Evolutionary conservation across 2,113 vertebrate genomes (phyloP).

Genomic region (Calidris pygmaea): DNA sequence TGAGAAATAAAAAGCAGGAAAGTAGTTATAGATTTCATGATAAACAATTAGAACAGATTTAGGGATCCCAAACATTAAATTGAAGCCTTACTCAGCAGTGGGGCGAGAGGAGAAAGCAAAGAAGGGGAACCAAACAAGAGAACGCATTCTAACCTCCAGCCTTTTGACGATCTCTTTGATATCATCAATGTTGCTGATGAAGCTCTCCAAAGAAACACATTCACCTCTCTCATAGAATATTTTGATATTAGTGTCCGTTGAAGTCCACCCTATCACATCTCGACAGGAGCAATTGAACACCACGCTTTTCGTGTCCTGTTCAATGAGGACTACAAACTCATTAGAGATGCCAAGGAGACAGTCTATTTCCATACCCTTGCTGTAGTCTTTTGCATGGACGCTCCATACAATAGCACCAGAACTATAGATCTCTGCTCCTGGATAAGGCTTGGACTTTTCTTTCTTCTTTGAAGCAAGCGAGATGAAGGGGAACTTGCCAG

Average conservation of each 20-base stretch:
- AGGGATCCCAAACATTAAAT: background rate
- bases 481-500: slow-evolving; percentile 94
- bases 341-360: slow-evolving; percentile 90
- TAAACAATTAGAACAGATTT: background rate
- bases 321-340: slow-evolving; percentile 90
- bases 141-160: slow-evolving; percentile 86
- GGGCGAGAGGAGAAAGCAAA: background rate
- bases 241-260: slow-evolving; percentile 88
- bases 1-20: background rate
- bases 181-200: slow-evolving; percentile 88
- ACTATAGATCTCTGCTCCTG: slow-evolving; percentile 89
- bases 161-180: slow-evolving; percentile 94
- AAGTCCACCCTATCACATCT: slow-evolving; percentile 95
- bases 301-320: slow-evolving; percentile 89
- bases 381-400: slow-evolving; percentile 90
- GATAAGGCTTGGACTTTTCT: slow-evolving; percentile 89
- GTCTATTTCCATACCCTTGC: slow-evolving; percentile 88
- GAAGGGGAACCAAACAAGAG: background rate
- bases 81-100: background rate
- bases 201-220: slow-evolving; percentile 90
- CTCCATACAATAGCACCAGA: slow-evolving; percentile 90
- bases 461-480: slow-evolving; percentile 93
- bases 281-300: slow-evolving; percentile 94
- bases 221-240: slow-evolving; percentile 95
- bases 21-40: rapidly evolving